A percentile compares a stretch with the other conserved stretches of the same genome.
phyloP scores from a whole-genome alignment of 2,888 invertebrate genomes.

The Automeris io region DNA sequence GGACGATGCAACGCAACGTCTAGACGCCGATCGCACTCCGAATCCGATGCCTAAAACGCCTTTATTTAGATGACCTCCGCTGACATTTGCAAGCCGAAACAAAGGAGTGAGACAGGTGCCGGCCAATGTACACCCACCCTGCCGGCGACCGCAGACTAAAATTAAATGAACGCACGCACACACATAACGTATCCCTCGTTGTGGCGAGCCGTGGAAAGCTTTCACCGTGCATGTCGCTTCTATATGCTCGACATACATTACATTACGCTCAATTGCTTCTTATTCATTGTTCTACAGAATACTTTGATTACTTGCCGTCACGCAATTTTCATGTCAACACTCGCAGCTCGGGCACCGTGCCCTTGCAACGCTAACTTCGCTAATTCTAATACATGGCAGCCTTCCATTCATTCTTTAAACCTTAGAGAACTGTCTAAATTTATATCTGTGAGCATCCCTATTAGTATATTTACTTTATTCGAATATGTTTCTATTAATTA shows the following conservation, averaged over 20 bases:
- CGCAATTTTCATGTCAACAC: conserved; percentile 28
- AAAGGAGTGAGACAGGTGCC: conserved; percentile 71
- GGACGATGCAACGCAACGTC: conserved; percentile 72
- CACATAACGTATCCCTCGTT: conserved; percentile 20
- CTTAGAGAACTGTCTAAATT: too few relatives aligned
- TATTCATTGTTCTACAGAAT: conserved; percentile 37
- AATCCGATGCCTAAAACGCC: conserved; percentile 61
- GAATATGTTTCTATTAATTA: too few relatives aligned
- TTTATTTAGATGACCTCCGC: conserved; percentile 74
- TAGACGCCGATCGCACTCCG: conserved; percentile 68
- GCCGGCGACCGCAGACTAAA: conserved; percentile 49
- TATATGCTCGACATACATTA: conserved; percentile 44
- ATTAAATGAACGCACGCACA: conserved; percentile 54
- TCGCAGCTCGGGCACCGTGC: too few relatives aligned
- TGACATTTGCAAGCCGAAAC: conserved; percentile 73
- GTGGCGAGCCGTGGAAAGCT: conserved; percentile 49
- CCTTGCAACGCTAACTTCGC: too few relatives aligned
- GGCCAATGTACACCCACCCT: conserved; percentile 42
- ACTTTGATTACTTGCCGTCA: conserved; percentile 35
- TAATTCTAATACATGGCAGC: too few relatives aligned
- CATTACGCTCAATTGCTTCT: conserved; percentile 32
- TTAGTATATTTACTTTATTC: too few relatives aligned
- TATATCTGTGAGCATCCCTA: too few relatives aligned
- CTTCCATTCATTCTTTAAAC: too few relatives aligned
- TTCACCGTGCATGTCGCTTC: conserved; percentile 51